Base-by-base conservation (phyloP, 2,888 invertebrate species). In the Nemoura dubitans region DNA sequence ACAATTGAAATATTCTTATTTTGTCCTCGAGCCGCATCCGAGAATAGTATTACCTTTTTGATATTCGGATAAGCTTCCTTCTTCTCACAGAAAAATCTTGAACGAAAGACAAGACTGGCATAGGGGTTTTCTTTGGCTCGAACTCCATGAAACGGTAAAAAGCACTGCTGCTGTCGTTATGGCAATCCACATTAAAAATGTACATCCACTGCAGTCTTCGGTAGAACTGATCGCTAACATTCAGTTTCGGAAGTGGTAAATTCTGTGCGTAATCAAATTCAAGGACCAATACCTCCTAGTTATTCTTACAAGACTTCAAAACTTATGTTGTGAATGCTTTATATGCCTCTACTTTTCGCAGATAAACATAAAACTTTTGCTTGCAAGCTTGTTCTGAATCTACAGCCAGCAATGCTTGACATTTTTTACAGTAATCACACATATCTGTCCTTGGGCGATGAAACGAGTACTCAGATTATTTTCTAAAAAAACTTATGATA, bases 211-310 rank as follows among this genome's bases (percentile, higher is more conserved):
- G 59, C n/a, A 88, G 87, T n/a, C 88, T 76, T 84, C 87, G 88
- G 85, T 89, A 88, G 86, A 88, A 89, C 86, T 88, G 88, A 25
- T 36, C 76, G 80, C 76, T 88, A 28, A 87, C 86, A 28, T 43
- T 87, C n/a, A 88, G 59, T 76, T 89, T 88, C 5, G 88, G 89
- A 6, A 89, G 85, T 25, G 88, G 88, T 21, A 89, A 76, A 87
- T 89, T 89, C 84, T 89, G 89, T n/a, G 86, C 87, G 77, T 89
- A 89, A 86, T 89, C 89, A 87, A 88, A 88, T 85, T 89, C 88
- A 30, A 89, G 21, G 30, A 87, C 86, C 81, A 88, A 76, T 29
- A 81, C 83, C 83, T 26, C 29, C 26, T 7, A 84, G 78, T 87
- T 87, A 86, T 29, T 78, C 87, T 81, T 88, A 76, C 28, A 16